Evolutionary conservation across 2,888 invertebrate species (phyloP).

Genomic region (Drosophila peninsularis): DNA sequence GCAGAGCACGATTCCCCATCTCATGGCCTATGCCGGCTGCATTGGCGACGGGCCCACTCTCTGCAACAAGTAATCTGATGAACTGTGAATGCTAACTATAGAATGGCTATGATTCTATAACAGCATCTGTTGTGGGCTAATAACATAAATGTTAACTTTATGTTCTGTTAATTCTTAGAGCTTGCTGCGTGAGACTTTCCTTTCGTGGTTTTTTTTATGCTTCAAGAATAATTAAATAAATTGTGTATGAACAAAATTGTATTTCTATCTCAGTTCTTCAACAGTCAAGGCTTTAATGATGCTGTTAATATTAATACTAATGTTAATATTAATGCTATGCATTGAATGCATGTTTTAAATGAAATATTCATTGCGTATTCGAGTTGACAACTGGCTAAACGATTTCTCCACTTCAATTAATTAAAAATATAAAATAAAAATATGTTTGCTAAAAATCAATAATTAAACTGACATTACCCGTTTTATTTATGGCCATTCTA

Average conservation of each 20-base stretch:
- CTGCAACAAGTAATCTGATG: conserved; percentile 29
- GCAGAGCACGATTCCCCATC: conserved; percentile 91
- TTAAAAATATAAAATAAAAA: conserved; percentile 15
- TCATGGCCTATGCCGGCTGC: conserved; percentile 89
- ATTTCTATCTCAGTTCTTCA: background rate
- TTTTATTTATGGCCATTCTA: conserved; percentile 57
- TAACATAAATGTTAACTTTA: background rate
- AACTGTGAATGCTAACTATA: background rate
- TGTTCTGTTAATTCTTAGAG: background rate
- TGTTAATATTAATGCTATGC: conserved; percentile 4
- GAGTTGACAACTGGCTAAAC: conserved; percentile 28
- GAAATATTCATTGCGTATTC: conserved; percentile 23
- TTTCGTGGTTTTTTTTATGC: background rate
- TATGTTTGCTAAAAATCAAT: conserved; percentile 47
- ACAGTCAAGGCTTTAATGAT: background rate
- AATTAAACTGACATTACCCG: conserved; percentile 65
- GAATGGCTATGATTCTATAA: conserved; percentile 1
- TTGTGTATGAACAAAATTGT: background rate
- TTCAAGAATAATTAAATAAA: background rate
- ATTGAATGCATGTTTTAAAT: background rate
- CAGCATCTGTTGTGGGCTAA: background rate
- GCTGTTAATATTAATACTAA: background rate
- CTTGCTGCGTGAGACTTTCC: background rate
- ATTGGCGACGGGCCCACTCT: conserved; percentile 86
- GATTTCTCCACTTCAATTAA: conserved; percentile 26